Evolutionary conservation across 2,888 invertebrate species (phyloP), one percentile per base, ranked within the genome.

Genomic region (Pediacus dermestoides): DNA sequence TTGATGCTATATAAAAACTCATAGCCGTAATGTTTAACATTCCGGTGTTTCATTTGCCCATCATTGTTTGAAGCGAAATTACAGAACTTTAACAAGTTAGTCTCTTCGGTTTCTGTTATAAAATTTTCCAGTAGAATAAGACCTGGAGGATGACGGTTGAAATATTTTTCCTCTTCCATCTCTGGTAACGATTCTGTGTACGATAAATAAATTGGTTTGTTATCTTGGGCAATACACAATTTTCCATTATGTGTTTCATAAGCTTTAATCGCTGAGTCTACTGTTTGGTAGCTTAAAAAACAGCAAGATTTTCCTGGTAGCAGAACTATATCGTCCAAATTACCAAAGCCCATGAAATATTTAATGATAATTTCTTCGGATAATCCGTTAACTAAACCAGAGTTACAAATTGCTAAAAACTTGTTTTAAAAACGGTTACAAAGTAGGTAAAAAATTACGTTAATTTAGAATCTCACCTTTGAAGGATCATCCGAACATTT

Each of bases 11-110:
- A 96, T 44, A 82, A 72, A 66, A 96, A 96, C 64, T 92, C 89
- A 67, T 82, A 95, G 0, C 95, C 95, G 71, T 80, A 95, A 71
- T 95, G 95, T 62, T 80, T 84, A 0, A 94, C 95, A 70, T 78
- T 77, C 21, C 95, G 74, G 61, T 93, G 84, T 63, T 91, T 94
- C 48, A 92, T 67, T 18, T 58, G 66, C 7, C 53, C 63, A 2
- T 61, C 52, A 4, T 68, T 25, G 2, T 65, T 59, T 73, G 76
- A 79, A 46, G 78, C 63, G 55, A 88, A 74, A 15, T 76, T 39
- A 21, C 52, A 54, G 30, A 66, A 67, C 15, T 73, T 51, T 4
- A 89, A 52, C 2, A 91, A 70, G 3, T 44, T 15, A 1, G 63
- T 43, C 62, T 92, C 91, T 68, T 90, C 85, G 4, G 75, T 73